These are phyloP conservation scores for Murina feae DNA, from an alignment of 2,113 vertebrate species.

Conservation along the genomic window DNA sequence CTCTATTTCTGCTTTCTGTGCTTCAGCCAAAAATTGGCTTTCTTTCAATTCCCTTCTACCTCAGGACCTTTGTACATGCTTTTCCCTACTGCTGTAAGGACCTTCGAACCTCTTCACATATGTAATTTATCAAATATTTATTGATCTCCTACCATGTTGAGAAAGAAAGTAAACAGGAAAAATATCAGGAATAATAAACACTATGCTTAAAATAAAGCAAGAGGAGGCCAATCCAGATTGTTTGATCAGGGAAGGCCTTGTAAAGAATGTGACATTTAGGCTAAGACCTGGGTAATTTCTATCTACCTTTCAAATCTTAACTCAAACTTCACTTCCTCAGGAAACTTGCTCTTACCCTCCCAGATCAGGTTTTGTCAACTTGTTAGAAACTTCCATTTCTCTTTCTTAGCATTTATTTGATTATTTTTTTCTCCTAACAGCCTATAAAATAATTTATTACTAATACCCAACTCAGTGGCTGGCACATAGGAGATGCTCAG, in stretches of 20 bases:
- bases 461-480: neutral
- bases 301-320: slow-evolving; percentile 24
- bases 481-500: neutral
- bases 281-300: neutral
- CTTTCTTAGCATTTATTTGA: neutral
- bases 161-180: neutral
- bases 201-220: slow-evolving; percentile 20
- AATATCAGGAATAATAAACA: neutral
- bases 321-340: neutral
- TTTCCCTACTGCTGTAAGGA: neutral
- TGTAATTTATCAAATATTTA: slow-evolving; percentile 6
- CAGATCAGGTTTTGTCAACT: neutral
- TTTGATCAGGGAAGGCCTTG: neutral
- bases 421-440: neutral
- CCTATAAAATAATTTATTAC: neutral
- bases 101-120: neutral
- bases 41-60: neutral
- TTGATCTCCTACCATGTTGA: neutral
- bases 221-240: neutral
- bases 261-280: slow-evolving; percentile 18
- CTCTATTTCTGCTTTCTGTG: neutral
- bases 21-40: neutral
- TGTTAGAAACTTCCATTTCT: neutral
- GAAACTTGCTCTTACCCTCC: neutral
- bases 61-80: neutral